Base-by-base conservation (phyloP, 1,140 invertebrate genomes). In the Drosophila varians region DNA sequence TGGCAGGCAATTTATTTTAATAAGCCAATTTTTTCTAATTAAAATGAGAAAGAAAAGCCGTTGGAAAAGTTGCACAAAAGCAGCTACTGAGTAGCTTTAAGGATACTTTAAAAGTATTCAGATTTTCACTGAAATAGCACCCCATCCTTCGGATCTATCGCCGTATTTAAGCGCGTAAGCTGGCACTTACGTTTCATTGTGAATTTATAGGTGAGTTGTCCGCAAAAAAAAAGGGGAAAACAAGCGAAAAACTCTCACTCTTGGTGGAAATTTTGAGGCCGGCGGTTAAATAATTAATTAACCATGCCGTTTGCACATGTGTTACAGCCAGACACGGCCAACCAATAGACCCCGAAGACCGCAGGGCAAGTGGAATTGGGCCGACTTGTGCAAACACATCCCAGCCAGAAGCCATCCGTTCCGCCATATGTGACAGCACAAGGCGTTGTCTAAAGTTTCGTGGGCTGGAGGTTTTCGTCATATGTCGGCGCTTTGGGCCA, bases 371-470 rank as follows among this genome's bases (percentile, higher is more conserved):
- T 58, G 47, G 26, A 73, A 73, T 64, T 72, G 68, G 70, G 68
- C 34, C 70, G 40, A 21, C 70, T 31, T 62, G 45, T 19, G 36
- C 70, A 72, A 73, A 73, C 70, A 73, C 36, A 38, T 12, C 4
- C 3, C 28, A 31, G 36, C 36, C 36, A 38, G 4, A 38, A 12
- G 47, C 23, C 8, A 52, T 26, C 55, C 55, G 16, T 45, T 45
- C 28, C 26, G 60, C 42, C 74, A 84, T 52, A 75, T 83, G 79
- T 78, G 78, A 66, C 60, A 78, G 19, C 11, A 31, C 25, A 48
- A 51, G 43, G 28, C 62, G 23, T 31, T 38, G 61, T 66, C 79
- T 68, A 73, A 75, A 76, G 66, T 83, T 71, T 58, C 47, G 31
- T 42, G 38, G n/a, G 9, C 1, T 4, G 7, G 61, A 80, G 73